phyloP scores from a whole-genome alignment of 1,140 invertebrate genomes.

The Alviniconcha marisindica region DNA sequence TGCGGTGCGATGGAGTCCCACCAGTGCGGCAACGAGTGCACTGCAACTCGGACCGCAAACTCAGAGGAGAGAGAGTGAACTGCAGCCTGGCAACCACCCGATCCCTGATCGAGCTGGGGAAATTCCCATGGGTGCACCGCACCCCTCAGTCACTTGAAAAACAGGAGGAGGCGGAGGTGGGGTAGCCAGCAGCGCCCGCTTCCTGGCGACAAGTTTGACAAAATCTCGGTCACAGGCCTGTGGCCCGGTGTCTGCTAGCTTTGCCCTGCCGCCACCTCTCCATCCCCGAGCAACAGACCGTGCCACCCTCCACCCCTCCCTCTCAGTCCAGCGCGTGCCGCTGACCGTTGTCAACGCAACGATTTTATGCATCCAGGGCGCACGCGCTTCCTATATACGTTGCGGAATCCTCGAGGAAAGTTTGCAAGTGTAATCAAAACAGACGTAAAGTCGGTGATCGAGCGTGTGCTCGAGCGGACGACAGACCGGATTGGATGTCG shows the following conservation, averaged over 20 bases:
- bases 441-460: neutral
- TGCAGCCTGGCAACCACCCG: no score
- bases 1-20: no score
- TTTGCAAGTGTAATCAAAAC: neutral
- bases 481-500: neutral
- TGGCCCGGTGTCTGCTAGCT: neutral
- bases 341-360: no score
- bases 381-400: neutral
- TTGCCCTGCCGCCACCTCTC: neutral
- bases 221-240: constrained; percentile 16
- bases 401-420: neutral
- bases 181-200: no score
- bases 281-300: neutral
- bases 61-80: no score
- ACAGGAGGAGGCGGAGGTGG: no score
- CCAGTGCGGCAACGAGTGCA: no score
- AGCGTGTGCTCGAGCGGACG: constrained; percentile 1
- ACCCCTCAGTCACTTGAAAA: no score
- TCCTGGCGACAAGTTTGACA: constrained; percentile 3
- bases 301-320: neutral
- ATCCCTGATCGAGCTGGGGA: no score
- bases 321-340: neutral
- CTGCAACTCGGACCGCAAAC: no score
- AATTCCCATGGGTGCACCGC: no score
- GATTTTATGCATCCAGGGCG: neutral